Evolutionary conservation across 2,113 vertebrate genomes (phyloP).

Genomic region (Gasterosteus aculeatus): DNA sequence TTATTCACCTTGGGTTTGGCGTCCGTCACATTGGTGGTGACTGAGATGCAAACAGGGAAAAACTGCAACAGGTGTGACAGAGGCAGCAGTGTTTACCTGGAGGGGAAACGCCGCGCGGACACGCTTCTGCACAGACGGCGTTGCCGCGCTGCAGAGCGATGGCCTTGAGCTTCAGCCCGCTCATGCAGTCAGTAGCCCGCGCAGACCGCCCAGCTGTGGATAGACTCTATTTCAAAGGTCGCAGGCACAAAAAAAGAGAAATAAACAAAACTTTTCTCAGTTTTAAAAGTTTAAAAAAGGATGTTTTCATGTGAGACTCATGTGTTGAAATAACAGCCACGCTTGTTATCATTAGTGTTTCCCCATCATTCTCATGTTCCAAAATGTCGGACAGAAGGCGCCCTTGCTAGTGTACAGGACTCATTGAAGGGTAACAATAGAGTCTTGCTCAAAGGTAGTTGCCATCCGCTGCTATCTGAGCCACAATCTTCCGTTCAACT

Average conservation of each 20-base stretch:
- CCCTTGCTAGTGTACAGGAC: not conserved
- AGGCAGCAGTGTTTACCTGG: not conserved
- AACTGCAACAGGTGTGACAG: not conserved
- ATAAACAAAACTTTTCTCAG: not conserved
- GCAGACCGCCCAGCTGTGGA: not conserved
- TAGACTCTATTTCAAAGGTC: not conserved
- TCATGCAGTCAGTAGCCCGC: not conserved
- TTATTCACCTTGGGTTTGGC: not conserved
- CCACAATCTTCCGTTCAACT: not conserved
- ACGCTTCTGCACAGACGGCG: too few relatives aligned
- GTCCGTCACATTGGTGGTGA: not conserved
- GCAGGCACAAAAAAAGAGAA: not conserved
- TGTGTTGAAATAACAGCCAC: not conserved
- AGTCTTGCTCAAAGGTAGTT: not conserved
- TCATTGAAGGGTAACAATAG: not conserved
- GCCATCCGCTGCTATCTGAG: not conserved
- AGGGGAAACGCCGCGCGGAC: too few relatives aligned
- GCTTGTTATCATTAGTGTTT: not conserved
- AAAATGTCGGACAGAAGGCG: not conserved
- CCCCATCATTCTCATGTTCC: not conserved
- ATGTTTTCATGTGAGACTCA: not conserved
- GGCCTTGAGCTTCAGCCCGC: not conserved
- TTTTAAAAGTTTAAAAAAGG: not conserved
- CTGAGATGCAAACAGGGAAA: too few relatives aligned
- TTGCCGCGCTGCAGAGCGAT: too few relatives aligned